Base-by-base conservation (phyloP, 2,888 invertebrate genomes). In the Matsumyia berberina region DNA sequence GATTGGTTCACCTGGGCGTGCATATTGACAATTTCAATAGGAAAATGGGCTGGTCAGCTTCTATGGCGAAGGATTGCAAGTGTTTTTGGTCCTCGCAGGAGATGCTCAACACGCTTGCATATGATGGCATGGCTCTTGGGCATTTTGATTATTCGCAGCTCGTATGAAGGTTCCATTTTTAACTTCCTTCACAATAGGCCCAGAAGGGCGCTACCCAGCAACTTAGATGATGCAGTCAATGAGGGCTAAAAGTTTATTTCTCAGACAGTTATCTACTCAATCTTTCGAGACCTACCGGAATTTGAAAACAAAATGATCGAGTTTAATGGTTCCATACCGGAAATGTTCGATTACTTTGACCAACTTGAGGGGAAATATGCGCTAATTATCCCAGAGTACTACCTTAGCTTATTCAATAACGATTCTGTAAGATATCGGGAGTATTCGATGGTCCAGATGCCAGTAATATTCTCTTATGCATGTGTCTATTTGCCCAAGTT, bases 161-260 rank as follows among this genome's bases (percentile, higher is more conserved):
- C 31, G 1, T 62, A 73, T 15, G 72, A 62, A 31, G 72, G 53
- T 1, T 73, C 60, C 1, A 53, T 73, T 1, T 73, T 51, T 33
- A 53, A 33, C 2, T 73, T 73, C 6, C 60, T 73, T 11, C 15
- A 42, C n/a, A 11, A 39, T 0, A 37, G 5, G 5, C 39, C 39
- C 0, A 4, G n/a, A 0, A 70, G 12, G 51, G 6, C 6, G 0
- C 3, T 31, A 1, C 72, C 72, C 19, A 7, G 1, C 0, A 42
- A 31, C 11, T 6, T 72, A 1, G 51, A 60, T 5, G 51, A 60
- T 11, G 35, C 58, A 9, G 0, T 70, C 1, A 5, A 0, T 9
- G 8, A 37, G 2, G 39, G 33, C 0, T 51, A 31, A 4, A 9
- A 5, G 0, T 60, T 42, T n/a, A 9, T 72, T 5, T 5, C 19